Percentiles rank a stretch among this genome's conserved stretches.
Conservation (phyloP, 1,140 invertebrate species). For the Periplaneta americana region DNA sequence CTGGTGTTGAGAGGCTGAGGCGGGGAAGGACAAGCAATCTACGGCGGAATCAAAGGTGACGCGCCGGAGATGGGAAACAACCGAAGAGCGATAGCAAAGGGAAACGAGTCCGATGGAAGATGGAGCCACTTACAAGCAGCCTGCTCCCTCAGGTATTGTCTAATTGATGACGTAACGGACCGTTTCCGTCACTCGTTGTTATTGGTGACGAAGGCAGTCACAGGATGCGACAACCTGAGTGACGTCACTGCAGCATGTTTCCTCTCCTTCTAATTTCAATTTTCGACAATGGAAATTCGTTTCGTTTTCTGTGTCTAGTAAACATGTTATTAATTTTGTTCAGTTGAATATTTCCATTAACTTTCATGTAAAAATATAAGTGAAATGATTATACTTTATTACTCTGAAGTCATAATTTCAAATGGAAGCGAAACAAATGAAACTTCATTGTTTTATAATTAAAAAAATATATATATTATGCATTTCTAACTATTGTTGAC, state of each 20-base stretch:
- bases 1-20: background rate
- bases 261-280: background rate
- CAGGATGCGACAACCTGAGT: background rate
- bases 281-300: background rate
- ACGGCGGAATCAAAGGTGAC: constrained; percentile 10
- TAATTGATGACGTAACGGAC: constrained; percentile 12
- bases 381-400: no score
- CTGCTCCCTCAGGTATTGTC: constrained; percentile 9
- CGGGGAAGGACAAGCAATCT: background rate
- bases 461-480: no score
- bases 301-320: background rate
- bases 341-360: no score
- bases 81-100: constrained; percentile 5
- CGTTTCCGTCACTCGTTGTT: constrained; percentile 4
- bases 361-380: no score
- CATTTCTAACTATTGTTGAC: no score
- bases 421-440: no score
- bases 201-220: constrained; percentile 2
- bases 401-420: no score
- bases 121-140: background rate
- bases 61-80: constrained; percentile 5
- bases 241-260: background rate
- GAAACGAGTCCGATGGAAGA: background rate
- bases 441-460: no score
- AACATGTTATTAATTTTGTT: no score